Conservation (phyloP, 1,140 invertebrate genomes). For the Pseudomyrmex flavicornis region DNA sequence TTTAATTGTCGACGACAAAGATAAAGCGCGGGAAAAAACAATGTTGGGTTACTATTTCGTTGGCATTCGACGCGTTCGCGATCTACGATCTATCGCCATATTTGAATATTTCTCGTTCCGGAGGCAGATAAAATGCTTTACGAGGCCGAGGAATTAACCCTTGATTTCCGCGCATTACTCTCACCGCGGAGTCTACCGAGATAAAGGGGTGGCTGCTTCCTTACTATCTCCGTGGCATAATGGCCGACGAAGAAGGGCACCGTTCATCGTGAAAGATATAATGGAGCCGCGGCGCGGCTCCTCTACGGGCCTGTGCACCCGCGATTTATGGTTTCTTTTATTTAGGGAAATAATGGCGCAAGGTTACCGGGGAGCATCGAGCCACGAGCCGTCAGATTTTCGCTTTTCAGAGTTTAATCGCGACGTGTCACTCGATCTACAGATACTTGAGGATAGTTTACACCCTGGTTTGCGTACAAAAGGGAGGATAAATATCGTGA, state of each 20-base stretch:
- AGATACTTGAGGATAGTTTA: constrained; percentile 13
- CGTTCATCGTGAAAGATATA: constrained; percentile 80
- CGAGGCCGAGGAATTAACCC: constrained; percentile 82
- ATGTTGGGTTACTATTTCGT: background rate
- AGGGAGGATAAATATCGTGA: background rate
- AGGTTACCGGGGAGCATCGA: constrained; percentile 65
- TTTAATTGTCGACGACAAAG: too few species aligned
- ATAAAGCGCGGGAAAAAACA: too few species aligned
- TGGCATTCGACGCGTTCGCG: constrained; percentile 2
- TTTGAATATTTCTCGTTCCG: constrained; percentile 70
- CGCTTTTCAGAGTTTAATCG: constrained; percentile 24
- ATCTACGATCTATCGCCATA: constrained; percentile 68
- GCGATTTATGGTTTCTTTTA: constrained; percentile 82
- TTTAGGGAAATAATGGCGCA: constrained; percentile 77
- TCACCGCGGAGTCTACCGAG: constrained; percentile 76
- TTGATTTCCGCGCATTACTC: constrained; percentile 84
- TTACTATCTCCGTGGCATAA: constrained; percentile 81
- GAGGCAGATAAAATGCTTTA: constrained; percentile 83
- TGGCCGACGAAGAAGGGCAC: constrained; percentile 78
- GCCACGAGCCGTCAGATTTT: constrained; percentile 51
- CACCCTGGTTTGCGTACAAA: constrained; percentile 14
- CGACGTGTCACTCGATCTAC: constrained; percentile 34
- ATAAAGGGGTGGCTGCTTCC: constrained; percentile 83
- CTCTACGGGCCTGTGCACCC: constrained; percentile 71
- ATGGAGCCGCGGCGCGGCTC: constrained; percentile 74